Base-by-base conservation (phyloP, 2,113 vertebrate genomes). In the Bungarus multicinctus region DNA sequence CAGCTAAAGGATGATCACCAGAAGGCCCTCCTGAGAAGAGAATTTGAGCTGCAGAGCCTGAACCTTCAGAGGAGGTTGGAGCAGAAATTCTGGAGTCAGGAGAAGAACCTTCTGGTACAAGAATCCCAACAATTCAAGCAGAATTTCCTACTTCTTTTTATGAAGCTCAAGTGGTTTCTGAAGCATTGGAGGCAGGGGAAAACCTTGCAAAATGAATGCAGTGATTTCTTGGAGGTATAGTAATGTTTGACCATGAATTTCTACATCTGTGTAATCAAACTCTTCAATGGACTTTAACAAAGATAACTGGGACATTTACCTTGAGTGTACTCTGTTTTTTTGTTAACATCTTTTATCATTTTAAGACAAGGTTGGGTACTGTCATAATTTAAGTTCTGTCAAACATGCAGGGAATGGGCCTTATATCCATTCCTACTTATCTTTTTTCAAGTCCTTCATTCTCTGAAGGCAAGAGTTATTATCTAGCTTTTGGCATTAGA, bases 121-220 rank as follows among this genome's bases (percentile, higher is more conserved):
- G 99, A 99, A 97, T 98, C 98, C 0, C 99, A 99, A 95, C 99
- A 99, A 96, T 99, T 99, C 95, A 99, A 99, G 96, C 99, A 99
- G 96, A 98, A 98, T 92, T 98, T 99, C 93, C 95, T 99, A 60
- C 97, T 99, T 94, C 98, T 99, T 96, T 99, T 98, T 97, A 98
- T 99, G 97, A 99, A 99, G 94, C 98, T 99, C n/a, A 98, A 98
- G 95, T 99, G 99, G 98, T 99, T 99, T 96, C 98, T 99, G 96
- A 99, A 99, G 95, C 97, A 98, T 92, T 99, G 99, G 99, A 97
- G 98, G 91, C 98, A 99, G 95, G 98, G 99, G 96, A 98, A 98
- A 96, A 97, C 98, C 94, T 97, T 99, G 96, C 98, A 99, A 95
- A 97, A 93, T 0, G 98, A 99, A 87, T 98, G 98, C 93, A 98